phyloP scores from a whole-genome alignment of 2,113 vertebrate species.

The Amphiprion ocellaris region DNA sequence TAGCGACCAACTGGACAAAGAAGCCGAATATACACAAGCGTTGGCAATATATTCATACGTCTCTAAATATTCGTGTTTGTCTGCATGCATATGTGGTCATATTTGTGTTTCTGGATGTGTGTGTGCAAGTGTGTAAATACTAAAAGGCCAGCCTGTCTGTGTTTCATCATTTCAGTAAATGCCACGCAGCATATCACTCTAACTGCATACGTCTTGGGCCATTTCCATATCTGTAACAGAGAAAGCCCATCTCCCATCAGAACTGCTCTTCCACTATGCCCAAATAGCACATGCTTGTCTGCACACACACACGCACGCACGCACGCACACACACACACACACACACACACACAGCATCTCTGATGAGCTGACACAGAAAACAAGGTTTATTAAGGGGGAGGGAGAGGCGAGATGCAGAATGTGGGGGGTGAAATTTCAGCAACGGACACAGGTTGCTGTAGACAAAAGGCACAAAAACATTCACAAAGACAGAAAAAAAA shows the following conservation, averaged over 20 bases:
- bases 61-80: constrained; percentile 16
- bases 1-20: constrained; percentile 3
- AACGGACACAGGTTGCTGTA: constrained; percentile 47
- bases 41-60: not conserved
- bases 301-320: not conserved
- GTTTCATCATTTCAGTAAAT: constrained; percentile 77
- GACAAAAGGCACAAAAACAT: constrained; percentile 34
- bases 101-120: constrained; percentile 30
- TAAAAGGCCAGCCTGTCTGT: constrained; percentile 36
- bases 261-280: constrained; percentile 45
- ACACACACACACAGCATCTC: constrained; percentile 45
- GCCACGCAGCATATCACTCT: constrained; percentile 70
- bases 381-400: constrained; percentile 68
- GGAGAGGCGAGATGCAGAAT: constrained; percentile 37
- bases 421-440: constrained; percentile 47
- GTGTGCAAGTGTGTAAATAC: constrained; percentile 36
- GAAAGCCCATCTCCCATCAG: constrained; percentile 61
- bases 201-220: constrained; percentile 58
- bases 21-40: not conserved
- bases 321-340: constrained; percentile 9
- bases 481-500: not conserved
- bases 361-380: constrained; percentile 77
- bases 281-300: constrained; percentile 55
- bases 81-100: not conserved
- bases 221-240: constrained; percentile 78